These are phyloP conservation scores for Branchellion lobata DNA, from an alignment of 2,888 invertebrate genomes.

Conservation along the genomic window DNA sequence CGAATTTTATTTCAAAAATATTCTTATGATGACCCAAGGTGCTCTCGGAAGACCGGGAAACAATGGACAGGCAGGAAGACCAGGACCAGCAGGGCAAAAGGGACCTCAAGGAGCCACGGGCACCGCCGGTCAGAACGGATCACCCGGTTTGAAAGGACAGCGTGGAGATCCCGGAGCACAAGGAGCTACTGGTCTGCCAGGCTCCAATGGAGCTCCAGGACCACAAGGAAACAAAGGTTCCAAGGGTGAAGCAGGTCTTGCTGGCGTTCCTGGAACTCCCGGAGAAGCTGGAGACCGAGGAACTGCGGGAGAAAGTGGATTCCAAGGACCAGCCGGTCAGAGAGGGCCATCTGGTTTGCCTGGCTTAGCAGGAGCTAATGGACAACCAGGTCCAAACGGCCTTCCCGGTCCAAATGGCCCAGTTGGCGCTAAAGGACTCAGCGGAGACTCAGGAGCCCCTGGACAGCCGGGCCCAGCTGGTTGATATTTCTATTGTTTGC, in stretches of 20 bases:
- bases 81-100: conserved; percentile 32
- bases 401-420: conserved; percentile 61
- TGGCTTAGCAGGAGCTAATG: conserved; percentile 31
- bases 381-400: conserved; percentile 46
- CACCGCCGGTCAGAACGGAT: conserved; percentile 17
- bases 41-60: conserved; percentile 20
- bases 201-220: conserved; percentile 44
- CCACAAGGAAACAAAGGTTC: conserved; percentile 47
- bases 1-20: not conserved
- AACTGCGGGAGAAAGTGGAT: conserved; percentile 40
- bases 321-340: conserved; percentile 45
- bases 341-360: conserved; percentile 49
- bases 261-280: conserved; percentile 46
- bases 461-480: conserved; percentile 37
- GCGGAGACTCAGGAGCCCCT: conserved; percentile 37
- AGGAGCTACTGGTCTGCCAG: conserved; percentile 34
- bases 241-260: conserved; percentile 49
- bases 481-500: not conserved
- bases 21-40: not conserved
- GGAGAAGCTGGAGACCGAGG: conserved; percentile 51
- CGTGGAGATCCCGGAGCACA: conserved; percentile 9
- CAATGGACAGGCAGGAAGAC: conserved; percentile 23
- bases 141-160: conserved; percentile 8
- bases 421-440: conserved; percentile 52
- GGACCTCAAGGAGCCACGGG: conserved; percentile 48